phyloP scores from a whole-genome alignment of 2,797 vertebrate species.

The Vultur gryphus region DNA sequence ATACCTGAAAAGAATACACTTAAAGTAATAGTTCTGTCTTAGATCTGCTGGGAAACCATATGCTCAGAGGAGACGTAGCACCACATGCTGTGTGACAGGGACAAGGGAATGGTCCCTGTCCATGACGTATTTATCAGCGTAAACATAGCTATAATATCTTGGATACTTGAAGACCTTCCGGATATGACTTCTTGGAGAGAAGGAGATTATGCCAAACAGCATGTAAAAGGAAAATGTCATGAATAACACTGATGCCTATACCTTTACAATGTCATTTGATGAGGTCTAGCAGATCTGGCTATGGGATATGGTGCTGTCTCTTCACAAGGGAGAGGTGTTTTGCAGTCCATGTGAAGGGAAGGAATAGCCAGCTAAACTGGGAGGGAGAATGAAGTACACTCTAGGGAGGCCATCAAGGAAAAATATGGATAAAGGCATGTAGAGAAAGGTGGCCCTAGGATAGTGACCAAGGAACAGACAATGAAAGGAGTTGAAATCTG shows the following conservation, averaged over 20 bases:
- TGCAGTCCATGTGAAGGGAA: neutral
- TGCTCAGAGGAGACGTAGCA: neutral
- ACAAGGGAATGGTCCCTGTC: neutral
- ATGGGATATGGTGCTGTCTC: neutral
- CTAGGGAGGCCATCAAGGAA: neutral
- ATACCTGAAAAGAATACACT: neutral
- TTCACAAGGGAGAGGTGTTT: neutral
- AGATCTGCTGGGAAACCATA: neutral
- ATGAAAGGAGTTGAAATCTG: neutral
- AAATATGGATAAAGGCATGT: neutral
- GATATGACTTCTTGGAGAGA: neutral
- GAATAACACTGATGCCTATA: neutral
- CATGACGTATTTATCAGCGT: fast-evolving
- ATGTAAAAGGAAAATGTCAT: neutral
- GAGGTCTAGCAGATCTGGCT: neutral
- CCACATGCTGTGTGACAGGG: neutral
- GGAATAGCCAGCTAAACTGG: neutral
- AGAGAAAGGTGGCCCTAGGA: neutral
- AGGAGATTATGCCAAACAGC: neutral
- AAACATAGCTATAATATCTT: neutral
- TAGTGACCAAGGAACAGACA: neutral
- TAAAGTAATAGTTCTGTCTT: neutral
- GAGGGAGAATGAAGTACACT: neutral
- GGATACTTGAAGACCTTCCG: neutral
- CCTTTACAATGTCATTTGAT: neutral